Evolutionary conservation across 37 sponge, comb jelly and placozoan genomes (phyloP).

Genomic region (Halichondria panicea): DNA sequence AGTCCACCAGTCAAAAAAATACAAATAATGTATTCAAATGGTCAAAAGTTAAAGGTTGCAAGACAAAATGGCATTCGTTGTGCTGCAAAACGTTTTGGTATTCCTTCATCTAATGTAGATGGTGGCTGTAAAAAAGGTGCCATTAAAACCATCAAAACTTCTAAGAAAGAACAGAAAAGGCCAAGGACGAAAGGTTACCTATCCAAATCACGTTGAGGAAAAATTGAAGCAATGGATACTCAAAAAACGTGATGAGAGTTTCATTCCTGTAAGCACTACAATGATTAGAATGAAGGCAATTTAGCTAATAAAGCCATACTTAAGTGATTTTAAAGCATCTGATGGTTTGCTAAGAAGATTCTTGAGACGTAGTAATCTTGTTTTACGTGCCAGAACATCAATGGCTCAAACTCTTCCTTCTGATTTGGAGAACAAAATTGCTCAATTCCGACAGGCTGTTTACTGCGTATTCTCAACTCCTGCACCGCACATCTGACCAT

Average conservation of each 20-base stretch:
- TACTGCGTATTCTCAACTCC: neutral
- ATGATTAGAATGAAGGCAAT: neutral
- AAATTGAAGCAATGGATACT: neutral
- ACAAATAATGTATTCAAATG: no score
- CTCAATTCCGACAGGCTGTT: neutral
- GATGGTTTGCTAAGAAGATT: neutral
- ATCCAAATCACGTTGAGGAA: slow-evolving; percentile 3
- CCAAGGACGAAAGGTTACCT: slow-evolving; percentile 14
- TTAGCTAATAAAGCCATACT: neutral
- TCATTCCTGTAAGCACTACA: neutral
- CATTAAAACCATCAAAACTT: no score
- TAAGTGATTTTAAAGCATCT: neutral
- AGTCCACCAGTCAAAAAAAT: no score
- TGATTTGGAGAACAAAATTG: neutral
- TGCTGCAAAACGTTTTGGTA: no score
- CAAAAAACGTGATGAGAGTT: neutral
- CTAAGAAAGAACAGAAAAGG: slow-evolving; percentile 15
- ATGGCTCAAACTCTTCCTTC: neutral
- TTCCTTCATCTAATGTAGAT: no score
- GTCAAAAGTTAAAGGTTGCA: no score
- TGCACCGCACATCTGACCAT: neutral
- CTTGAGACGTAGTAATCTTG: neutral
- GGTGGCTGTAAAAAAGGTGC: no score
- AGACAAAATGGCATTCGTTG: no score
- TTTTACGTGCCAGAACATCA: neutral